These are phyloP conservation scores for Molanna angustata DNA, from an alignment of 2,888 invertebrate genomes.

Conservation along the genomic window DNA sequence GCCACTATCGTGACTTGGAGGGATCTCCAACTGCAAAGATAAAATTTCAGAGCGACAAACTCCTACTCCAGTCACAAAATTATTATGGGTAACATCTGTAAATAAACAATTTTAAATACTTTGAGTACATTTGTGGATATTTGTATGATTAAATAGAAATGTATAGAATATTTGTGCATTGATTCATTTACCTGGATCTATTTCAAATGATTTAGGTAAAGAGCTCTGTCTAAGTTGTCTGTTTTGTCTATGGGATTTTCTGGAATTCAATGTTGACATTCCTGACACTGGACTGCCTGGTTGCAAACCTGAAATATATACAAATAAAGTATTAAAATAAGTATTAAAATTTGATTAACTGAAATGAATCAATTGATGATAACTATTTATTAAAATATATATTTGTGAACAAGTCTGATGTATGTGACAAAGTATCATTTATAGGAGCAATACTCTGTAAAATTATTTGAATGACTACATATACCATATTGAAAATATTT, in stretches of 20 bases:
- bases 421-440: too few relatives aligned
- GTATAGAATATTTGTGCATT: neutral
- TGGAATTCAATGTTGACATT: conserved; percentile 49
- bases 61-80: conserved; percentile 44
- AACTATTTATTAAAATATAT: too few relatives aligned
- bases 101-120: too few relatives aligned
- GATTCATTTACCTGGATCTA: conserved; percentile 24
- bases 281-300: conserved; percentile 44
- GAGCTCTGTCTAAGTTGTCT: conserved; percentile 50
- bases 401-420: too few relatives aligned
- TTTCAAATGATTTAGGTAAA: conserved; percentile 46
- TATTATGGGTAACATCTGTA: conserved; percentile 27
- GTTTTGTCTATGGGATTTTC: conserved; percentile 45
- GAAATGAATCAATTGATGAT: too few relatives aligned
- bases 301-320: conserved; percentile 14
- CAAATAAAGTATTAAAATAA: neutral
- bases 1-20: conserved; percentile 50
- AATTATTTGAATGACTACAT: too few relatives aligned
- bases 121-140: neutral
- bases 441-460: too few relatives aligned
- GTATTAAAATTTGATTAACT: neutral
- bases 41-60: conserved; percentile 50
- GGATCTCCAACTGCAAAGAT: conserved; percentile 50
- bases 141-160: neutral
- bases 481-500: too few relatives aligned